Conservation (phyloP, 2,888 invertebrate species). For the Dryocosmus kuriphilus region DNA sequence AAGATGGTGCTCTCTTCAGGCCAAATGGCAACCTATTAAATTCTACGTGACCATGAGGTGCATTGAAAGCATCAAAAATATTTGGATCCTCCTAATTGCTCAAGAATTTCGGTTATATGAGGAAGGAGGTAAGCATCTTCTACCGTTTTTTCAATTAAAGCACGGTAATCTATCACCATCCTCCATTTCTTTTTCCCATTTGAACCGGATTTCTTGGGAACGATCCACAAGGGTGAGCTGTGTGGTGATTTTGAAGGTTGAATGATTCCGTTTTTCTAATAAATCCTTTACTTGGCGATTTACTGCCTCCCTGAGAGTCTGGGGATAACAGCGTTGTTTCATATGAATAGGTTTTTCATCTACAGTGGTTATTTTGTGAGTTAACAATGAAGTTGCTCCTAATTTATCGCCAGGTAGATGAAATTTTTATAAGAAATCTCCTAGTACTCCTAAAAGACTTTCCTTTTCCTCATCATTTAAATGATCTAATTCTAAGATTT, state of each 20-base stretch:
- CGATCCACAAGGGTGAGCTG: constrained; percentile 7
- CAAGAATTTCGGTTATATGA: constrained; percentile 23
- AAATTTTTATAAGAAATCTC: too few relatives aligned
- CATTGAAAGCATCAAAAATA: background rate
- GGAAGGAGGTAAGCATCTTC: constrained; percentile 15
- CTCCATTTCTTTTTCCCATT: background rate
- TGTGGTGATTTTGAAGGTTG: background rate
- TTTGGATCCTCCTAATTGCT: too few relatives aligned
- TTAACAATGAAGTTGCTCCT: too few relatives aligned
- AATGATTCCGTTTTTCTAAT: too few relatives aligned
- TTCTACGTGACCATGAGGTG: background rate
- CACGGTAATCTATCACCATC: constrained; percentile 12
- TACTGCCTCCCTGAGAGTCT: background rate
- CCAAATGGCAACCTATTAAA: constrained; percentile 11
- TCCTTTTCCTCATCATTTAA: too few relatives aligned
- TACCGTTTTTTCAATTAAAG: constrained; percentile 24
- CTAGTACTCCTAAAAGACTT: too few relatives aligned
- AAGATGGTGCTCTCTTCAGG: background rate
- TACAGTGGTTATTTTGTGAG: too few relatives aligned
- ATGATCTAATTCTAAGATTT: too few relatives aligned
- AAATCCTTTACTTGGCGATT: too few relatives aligned
- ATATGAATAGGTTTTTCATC: too few relatives aligned
- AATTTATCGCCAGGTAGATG: too few relatives aligned
- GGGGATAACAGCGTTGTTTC: background rate
- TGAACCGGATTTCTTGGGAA: constrained; percentile 12